phyloP scores from a whole-genome alignment of 2,113 vertebrate species.

The Onychostruthus taczanowskii region DNA sequence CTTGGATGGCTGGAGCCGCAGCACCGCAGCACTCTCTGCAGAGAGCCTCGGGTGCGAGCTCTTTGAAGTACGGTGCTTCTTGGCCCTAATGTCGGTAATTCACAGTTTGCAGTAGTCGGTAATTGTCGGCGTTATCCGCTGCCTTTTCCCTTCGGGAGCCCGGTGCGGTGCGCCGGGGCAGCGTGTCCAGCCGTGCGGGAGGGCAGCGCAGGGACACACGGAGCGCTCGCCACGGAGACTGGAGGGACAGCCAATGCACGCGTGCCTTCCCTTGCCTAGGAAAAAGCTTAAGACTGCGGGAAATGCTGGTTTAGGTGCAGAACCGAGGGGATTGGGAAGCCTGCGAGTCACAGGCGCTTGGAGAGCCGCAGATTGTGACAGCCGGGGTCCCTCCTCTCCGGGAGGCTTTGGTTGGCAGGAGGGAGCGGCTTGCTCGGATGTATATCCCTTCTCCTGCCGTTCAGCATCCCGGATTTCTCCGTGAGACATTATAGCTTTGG shows the following conservation, averaged over 20 bases:
- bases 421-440: neutral
- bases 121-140: neutral
- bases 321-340: neutral
- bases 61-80: neutral
- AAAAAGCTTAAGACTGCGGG: neutral
- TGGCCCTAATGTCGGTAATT: neutral
- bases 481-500: fast-evolving
- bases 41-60: neutral
- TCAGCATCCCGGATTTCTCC: neutral
- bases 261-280: neutral
- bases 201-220: neutral
- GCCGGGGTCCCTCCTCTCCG: neutral
- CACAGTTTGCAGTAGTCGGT: fast-evolving
- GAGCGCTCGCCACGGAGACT: fast-evolving
- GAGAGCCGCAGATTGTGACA: neutral
- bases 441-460: neutral
- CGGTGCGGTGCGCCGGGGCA: fast-evolving
- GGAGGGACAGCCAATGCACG: fast-evolving
- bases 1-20: neutral
- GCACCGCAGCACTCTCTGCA: neutral
- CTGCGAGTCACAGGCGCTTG: neutral
- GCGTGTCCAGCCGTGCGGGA: neutral
- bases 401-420: neutral
- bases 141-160: neutral
- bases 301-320: neutral